Evolutionary conservation across 2,888 invertebrate genomes (phyloP).

Genomic region (Troilus luridus): DNA sequence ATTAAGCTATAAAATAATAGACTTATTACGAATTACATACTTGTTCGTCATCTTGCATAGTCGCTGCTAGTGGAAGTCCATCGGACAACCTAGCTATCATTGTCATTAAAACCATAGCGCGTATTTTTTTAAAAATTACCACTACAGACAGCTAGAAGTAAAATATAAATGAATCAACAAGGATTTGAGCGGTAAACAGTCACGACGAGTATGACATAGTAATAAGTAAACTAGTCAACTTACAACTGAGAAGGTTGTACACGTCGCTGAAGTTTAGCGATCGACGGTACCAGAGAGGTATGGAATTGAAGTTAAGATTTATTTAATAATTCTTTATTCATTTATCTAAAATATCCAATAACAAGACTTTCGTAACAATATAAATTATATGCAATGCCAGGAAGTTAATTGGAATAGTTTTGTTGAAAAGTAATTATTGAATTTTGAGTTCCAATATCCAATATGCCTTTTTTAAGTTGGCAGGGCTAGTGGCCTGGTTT

Average conservation of each 20-base stretch:
- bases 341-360: neutral
- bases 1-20: neutral
- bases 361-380: neutral
- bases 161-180: neutral
- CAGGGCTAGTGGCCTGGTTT: conserved; percentile 60
- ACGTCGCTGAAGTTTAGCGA: conserved; percentile 24
- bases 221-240: neutral
- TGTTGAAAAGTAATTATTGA: conserved; percentile 44
- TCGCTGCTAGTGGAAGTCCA: conserved; percentile 87
- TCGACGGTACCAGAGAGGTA: conserved; percentile 34
- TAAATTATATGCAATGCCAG: neutral
- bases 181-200: neutral
- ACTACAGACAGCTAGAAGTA: neutral
- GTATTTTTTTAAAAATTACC: neutral
- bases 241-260: conserved; percentile 53
- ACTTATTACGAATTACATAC: conserved; percentile 71
- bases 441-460: conserved; percentile 45
- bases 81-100: conserved; percentile 96
- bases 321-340: neutral
- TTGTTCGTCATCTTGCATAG: conserved; percentile 97
- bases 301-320: neutral
- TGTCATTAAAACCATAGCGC: conserved; percentile 92
- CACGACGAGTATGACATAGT: neutral
- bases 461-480: conserved; percentile 48
- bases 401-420: neutral